Evolutionary conservation across 2,888 invertebrate genomes (phyloP).

Genomic region (Diplazon laetatorius): DNA sequence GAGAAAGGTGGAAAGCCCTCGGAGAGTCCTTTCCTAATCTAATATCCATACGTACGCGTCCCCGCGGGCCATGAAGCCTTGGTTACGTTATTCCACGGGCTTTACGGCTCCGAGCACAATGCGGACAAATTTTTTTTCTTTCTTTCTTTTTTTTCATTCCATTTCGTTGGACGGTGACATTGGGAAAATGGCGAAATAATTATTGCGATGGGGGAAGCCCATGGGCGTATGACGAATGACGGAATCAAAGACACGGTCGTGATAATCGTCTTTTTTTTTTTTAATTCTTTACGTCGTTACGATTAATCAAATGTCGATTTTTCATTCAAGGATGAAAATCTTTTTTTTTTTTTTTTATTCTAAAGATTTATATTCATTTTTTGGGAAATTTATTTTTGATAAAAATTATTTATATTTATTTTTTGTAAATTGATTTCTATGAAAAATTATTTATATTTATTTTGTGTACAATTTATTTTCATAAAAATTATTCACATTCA

Average conservation of each 20-base stretch:
- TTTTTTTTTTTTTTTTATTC: no score
- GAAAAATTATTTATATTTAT: no score
- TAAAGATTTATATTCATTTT: no score
- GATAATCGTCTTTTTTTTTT: neutral
- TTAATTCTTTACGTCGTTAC: neutral
- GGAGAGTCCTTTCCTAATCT: slow-evolving; percentile 71
- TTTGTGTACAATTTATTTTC: no score
- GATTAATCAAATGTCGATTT: no score
- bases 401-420: no score
- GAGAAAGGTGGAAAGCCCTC: slow-evolving; percentile 16
- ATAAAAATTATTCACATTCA: no score
- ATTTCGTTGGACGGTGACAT: neutral
- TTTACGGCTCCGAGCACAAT: slow-evolving; percentile 7
- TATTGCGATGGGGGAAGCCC: neutral
- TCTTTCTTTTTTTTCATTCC: no score
- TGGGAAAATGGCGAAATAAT: slow-evolving; percentile 17
- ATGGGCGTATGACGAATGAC: neutral
- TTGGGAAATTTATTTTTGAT: no score
- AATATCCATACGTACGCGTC: slow-evolving; percentile 73
- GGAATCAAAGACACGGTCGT: neutral
- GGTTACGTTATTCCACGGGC: slow-evolving; percentile 45
- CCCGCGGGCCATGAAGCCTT: slow-evolving; percentile 59
- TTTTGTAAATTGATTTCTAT: no score
- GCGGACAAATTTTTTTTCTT: slow-evolving; percentile 11
- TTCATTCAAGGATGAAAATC: no score